Conservation (phyloP, 2,797 vertebrate genomes). For the Anisognathus igniventris region DNA sequence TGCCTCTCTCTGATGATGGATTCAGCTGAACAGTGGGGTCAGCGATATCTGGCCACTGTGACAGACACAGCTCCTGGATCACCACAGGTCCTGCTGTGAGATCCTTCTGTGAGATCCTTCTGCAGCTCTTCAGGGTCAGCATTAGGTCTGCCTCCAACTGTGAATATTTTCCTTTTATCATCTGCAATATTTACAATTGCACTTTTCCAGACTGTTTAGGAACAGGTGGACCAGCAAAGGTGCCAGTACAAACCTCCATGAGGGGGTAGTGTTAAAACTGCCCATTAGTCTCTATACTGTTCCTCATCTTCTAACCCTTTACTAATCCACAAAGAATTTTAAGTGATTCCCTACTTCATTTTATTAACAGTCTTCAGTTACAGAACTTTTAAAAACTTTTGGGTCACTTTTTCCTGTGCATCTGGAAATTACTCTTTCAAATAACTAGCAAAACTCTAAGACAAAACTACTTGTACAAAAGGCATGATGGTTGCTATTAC, state of each 20-base stretch:
- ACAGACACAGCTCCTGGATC: not conserved
- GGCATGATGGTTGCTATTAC: not conserved
- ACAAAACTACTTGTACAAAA: not conserved
- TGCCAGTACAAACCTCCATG: not conserved
- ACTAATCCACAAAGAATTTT: not conserved
- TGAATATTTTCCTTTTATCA: not conserved
- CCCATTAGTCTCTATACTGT: not conserved
- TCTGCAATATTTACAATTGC: not conserved
- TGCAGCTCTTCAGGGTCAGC: slow-evolving; percentile 1
- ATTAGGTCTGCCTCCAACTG: not conserved
- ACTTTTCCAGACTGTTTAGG: not conserved
- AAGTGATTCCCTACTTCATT: not conserved
- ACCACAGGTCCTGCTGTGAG: slow-evolving; percentile 19
- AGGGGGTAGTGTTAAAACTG: not conserved
- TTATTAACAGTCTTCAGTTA: not conserved
- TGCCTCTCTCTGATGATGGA: not conserved
- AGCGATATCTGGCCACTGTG: not conserved
- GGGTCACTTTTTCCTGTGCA: not conserved
- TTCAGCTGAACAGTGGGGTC: not conserved
- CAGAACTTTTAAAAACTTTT: not conserved
- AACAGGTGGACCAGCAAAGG: not conserved
- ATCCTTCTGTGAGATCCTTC: slow-evolving; percentile 24
- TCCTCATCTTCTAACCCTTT: not conserved
- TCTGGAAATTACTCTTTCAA: not conserved
- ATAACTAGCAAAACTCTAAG: not conserved